Percentiles rank a stretch among this genome's conserved stretches.
These are phyloP conservation scores for Cerastoderma edule DNA, from an alignment of 2,888 invertebrate genomes.

Conservation along the genomic window DNA sequence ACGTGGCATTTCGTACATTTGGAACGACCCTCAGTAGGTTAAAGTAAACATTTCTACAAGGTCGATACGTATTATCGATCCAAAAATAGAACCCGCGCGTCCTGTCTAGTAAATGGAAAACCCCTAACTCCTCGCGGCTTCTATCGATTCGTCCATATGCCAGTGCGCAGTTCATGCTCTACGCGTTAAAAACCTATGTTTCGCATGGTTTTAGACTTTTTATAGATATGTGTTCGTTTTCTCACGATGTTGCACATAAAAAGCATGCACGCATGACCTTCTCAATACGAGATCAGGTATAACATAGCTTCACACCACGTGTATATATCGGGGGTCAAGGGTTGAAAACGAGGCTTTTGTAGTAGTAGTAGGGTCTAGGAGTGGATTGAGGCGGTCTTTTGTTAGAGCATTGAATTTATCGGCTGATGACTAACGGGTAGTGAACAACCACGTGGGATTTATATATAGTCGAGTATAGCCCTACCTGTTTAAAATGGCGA, in stretches of 20 bases:
- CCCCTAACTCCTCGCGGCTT: constrained; percentile 24
- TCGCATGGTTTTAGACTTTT: too few species aligned
- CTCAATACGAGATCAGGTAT: too few species aligned
- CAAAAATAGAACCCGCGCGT: constrained; percentile 29
- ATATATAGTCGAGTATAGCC: too few species aligned
- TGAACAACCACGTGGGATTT: constrained; percentile 4
- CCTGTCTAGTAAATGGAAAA: constrained; percentile 24
- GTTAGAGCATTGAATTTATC: constrained; percentile 12
- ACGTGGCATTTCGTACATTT: too few species aligned
- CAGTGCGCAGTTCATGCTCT: too few species aligned
- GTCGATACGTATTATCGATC: constrained; percentile 33
- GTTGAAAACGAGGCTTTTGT: constrained; percentile 22
- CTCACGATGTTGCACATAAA: too few species aligned
- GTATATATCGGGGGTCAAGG: constrained; percentile 6
- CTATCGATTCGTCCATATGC: too few species aligned
- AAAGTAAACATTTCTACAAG: constrained; percentile 24
- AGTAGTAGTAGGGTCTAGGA: constrained; percentile 17
- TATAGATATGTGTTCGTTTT: too few species aligned
- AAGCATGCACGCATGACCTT: too few species aligned
- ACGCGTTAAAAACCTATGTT: too few species aligned
- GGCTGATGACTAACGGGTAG: constrained; percentile 21
- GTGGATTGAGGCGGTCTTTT: constrained; percentile 22
- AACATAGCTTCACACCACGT: too few species aligned
- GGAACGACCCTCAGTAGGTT: constrained; percentile 25
- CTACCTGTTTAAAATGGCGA: too few species aligned